A percentile compares a stretch with the other conserved stretches of the same genome.
Conservation (phyloP, 2,113 vertebrate genomes). For the Spilogale gracilis region DNA sequence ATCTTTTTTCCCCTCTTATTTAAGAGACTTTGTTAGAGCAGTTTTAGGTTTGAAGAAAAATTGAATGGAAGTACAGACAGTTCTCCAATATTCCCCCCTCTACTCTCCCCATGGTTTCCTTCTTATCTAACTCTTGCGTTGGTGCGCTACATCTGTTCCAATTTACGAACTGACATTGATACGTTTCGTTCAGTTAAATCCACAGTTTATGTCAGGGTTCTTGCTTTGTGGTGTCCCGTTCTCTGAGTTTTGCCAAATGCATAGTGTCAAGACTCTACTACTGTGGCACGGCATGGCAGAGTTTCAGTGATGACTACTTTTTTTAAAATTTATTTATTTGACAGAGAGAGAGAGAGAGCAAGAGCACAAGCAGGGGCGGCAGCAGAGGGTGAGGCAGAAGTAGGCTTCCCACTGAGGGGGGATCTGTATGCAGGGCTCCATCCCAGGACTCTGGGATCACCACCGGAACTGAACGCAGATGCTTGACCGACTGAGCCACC, state of each 20-base stretch:
- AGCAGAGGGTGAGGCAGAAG: no score
- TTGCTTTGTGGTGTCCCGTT: not conserved
- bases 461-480: no score
- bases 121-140: not conserved
- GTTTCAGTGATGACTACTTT: not conserved
- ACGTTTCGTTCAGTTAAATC: not conserved
- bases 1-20: not conserved
- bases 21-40: not conserved
- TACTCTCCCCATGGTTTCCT: not conserved
- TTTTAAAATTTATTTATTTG: no score
- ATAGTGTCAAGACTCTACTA: not conserved
- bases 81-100: not conserved
- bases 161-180: not conserved
- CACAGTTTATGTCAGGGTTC: not conserved
- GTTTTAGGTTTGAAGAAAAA: slow-evolving; percentile 51
- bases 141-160: not conserved
- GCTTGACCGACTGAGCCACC: no score
- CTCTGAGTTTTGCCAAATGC: not conserved
- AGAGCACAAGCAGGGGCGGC: no score
- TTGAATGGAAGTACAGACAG: not conserved
- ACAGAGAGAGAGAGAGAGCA: no score
- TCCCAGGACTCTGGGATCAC: no score
- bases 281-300: not conserved
- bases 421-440: no score
- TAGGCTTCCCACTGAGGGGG: no score